Evolutionary conservation across 2,797 vertebrate genomes (phyloP), one percentile per base, ranked within the genome.

Genomic region (Menidia menidia): DNA sequence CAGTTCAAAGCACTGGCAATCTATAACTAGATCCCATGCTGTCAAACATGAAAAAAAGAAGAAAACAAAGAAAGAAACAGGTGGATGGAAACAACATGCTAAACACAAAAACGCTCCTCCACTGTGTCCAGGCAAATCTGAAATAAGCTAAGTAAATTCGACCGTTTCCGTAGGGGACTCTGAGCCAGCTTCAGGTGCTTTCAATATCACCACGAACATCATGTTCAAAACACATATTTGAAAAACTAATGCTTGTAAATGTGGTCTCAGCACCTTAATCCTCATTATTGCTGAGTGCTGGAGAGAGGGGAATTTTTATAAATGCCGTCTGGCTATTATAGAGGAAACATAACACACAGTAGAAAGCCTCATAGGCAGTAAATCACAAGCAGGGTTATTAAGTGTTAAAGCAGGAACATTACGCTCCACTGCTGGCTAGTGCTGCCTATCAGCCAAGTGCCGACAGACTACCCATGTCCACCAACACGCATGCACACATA

Each of bases 361-460:
- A 80, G 85, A 87, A 82, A 79, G 73, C 72, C 74, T 88, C 80
- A 76, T 57, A 64, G 82, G 86, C 83, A 80, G 84, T 85, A 90
- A 92, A 89, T 91, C 87, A 90, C 81, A 65, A 71, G 45, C 64
- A 19, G 68, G 83, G 80, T 86, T 89, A 88, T 89, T 87, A 92
- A 87, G 82, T 86, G 84, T 89, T 85, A 81, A 87, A 88, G 71
- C 64, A 80, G 81, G 80, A 89, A 89, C 83, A 85, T 77, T 87
- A 78, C 39, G 54, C 74, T 81, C 59, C 66, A 60, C 71, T 82
- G 73, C 80, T 71, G 77, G 82, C 79, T 81, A 71, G 30, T 54
- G 19, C 77, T 83, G 80, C 78, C 83, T 63, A 87, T 88, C 83
- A 82, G 71, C 71, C 60, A 15, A 72, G 60, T 30, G 3, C 55